Evolutionary conservation across 2,113 vertebrate species (phyloP).

Genomic region (Actenoides hombroni): DNA sequence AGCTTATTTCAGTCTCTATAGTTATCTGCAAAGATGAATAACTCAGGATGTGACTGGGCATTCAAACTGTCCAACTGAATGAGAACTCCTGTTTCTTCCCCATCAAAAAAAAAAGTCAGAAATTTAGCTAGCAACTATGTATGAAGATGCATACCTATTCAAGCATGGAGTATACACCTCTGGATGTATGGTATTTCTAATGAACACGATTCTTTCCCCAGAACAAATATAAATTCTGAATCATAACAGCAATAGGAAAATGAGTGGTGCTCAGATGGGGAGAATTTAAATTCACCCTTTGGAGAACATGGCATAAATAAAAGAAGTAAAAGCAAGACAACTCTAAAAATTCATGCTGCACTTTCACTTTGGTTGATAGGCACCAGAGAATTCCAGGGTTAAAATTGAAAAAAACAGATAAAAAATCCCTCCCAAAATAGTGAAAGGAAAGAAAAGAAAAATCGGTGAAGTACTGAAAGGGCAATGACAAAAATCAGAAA

Average conservation of each 20-base stretch:
- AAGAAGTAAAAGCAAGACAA: not conserved
- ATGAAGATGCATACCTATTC: not conserved
- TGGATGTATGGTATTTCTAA: not conserved
- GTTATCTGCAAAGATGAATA: not conserved
- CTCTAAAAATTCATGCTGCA: not conserved
- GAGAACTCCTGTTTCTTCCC: not conserved
- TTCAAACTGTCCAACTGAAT: not conserved
- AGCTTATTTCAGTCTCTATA: not conserved
- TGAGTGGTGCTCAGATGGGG: not conserved
- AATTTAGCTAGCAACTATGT: not conserved
- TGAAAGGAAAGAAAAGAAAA: not conserved
- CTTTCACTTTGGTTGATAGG: not conserved
- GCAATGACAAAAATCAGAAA: not conserved
- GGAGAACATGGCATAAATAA: not conserved
- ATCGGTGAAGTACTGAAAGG: not conserved
- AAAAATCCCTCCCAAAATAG: not conserved
- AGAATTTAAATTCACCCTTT: not conserved
- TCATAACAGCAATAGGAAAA: not conserved
- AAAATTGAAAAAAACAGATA: not conserved
- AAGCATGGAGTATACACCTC: not conserved
- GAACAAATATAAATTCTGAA: not conserved
- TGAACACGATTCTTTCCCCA: accelerated
- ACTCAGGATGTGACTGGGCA: not conserved
- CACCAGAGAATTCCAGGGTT: not conserved
- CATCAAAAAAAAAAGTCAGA: not conserved